Base-by-base conservation (phyloP, 1,140 invertebrate genomes). In the Drosophila insularis region DNA sequence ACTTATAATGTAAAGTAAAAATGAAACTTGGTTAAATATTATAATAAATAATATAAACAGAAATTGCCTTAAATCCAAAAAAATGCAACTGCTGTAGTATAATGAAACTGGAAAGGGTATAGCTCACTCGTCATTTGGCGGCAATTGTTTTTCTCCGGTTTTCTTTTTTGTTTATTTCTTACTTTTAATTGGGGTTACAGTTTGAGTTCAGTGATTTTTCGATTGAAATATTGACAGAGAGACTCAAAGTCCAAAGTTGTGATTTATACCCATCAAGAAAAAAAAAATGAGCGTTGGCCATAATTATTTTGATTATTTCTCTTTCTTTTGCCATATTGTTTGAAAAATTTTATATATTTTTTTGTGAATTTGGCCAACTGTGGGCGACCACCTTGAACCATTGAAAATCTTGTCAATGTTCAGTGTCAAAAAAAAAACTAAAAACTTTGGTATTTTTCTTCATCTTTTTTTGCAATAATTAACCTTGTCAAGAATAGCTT, bases 151-250 rank as follows among this genome's bases (percentile, higher is more conserved):
- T 76, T 75, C 64, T 27, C 61, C 74, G 75, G 56, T 4, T 62
- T 75, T 74, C 56, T 76, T 59, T 75, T 75, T 63, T 75, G 75
- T 75, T 75, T 56, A 67, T 75, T 75, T 35, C 2, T 75, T 74
- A 59, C 43, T 40, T 66, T 87, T 82, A 87, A 87, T 87, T 87
- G 84, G 79, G 84, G 75, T 89, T 89, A 82, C 75, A 71, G 66
- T 73, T 87, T 43, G 60, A 87, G 78, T 72, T 85, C 71, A 81
- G 40, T 21, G 46, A 19, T 50, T 63, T 62, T 63, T 62, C 40
- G 60, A 62, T 62, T 39, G 37, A 27, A 43, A 31, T 63, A 46
- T 63, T 63, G 40, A 43, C 61, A 46, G 37, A 63, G 11, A 21
- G 39, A 14, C 43, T 46, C 74, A 77, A 76, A 76, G 73, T 69